Evolutionary conservation across 2,888 invertebrate genomes (phyloP), one percentile per base, ranked within the genome.

Genomic region (Apodemia duryi): DNA sequence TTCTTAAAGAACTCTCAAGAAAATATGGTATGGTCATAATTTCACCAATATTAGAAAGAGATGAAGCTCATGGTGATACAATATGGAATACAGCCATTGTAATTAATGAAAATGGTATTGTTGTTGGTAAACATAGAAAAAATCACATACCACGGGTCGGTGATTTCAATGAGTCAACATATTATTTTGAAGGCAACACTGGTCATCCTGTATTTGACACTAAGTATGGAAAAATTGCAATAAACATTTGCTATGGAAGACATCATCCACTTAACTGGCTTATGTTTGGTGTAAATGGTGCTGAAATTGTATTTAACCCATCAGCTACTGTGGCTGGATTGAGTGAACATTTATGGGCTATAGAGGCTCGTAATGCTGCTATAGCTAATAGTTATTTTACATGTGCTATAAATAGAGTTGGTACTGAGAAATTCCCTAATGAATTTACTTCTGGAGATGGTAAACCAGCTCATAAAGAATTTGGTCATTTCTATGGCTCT

Each of bases 191-290:
- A 88, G 38, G 38, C 6, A 38, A 38, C 75, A 96, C 98, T 13
- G 99, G 99, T 0, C 99, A 99, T 90, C 98, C 97, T 7, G 99
- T 99, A 4, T 38, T 38, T 38, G 38, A 95, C 80, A 98, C 98
- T 0, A 94, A 94, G 71, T 98, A 94, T 88, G 98, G 97, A 1
- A 96, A 94, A 79, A 96, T 99, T 74, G 99, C 96, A 2, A 94
- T 99, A 13, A 99, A 99, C 78, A 98, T 99, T 75, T 99, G 99
- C 84, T 99, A 98, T 86, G 99, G 99, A 0, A 95, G 99, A 6
- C 99, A 99, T 85, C 99, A 99, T 89, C 99, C 99, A 0, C 95
- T 97, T 72, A 99, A 99, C 83, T 99, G 99, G 99, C 93, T 99
- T 88, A 98, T 98, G 97, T 99, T 98, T 91, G 99, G 98, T 0